Evolutionary conservation across 2,888 invertebrate species (phyloP).

Genomic region (Marronus borbonicus): DNA sequence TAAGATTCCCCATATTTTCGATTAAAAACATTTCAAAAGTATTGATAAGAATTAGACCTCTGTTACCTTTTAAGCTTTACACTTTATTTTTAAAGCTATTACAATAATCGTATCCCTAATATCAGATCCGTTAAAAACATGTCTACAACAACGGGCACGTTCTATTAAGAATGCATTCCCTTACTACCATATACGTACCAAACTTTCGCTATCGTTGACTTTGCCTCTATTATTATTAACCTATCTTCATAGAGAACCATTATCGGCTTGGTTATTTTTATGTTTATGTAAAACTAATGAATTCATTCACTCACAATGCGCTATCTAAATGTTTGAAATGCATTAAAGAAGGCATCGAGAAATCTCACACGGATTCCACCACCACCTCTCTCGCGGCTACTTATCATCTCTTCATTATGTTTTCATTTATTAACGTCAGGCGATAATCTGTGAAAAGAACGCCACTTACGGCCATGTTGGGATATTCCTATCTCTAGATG

Average conservation of each 20-base stretch:
- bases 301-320: constrained; percentile 49
- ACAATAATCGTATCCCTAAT: neutral
- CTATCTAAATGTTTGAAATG: constrained; percentile 53
- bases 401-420: constrained; percentile 52
- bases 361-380: constrained; percentile 38
- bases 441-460: constrained; percentile 36
- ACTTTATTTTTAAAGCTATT: too few relatives aligned
- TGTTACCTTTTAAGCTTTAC: too few relatives aligned
- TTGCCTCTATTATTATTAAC: constrained; percentile 30
- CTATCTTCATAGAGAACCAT: constrained; percentile 21
- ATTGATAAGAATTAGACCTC: too few relatives aligned
- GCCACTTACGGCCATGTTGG: constrained; percentile 33
- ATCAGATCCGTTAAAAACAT: constrained; percentile 1
- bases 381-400: constrained; percentile 44
- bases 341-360: constrained; percentile 51
- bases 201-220: constrained; percentile 24
- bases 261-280: constrained; percentile 43
- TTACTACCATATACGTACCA: constrained; percentile 14
- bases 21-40: too few relatives aligned
- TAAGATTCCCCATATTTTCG: too few relatives aligned
- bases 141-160: neutral
- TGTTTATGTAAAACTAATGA: constrained; percentile 51
- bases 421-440: constrained; percentile 50
- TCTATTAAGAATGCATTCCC: neutral
- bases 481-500: constrained; percentile 23